Percentiles rank a stretch among this genome's conserved stretches.
Evolutionary conservation across 2,113 vertebrate genomes (phyloP).

Genomic region (Tachuris rubrigastra): DNA sequence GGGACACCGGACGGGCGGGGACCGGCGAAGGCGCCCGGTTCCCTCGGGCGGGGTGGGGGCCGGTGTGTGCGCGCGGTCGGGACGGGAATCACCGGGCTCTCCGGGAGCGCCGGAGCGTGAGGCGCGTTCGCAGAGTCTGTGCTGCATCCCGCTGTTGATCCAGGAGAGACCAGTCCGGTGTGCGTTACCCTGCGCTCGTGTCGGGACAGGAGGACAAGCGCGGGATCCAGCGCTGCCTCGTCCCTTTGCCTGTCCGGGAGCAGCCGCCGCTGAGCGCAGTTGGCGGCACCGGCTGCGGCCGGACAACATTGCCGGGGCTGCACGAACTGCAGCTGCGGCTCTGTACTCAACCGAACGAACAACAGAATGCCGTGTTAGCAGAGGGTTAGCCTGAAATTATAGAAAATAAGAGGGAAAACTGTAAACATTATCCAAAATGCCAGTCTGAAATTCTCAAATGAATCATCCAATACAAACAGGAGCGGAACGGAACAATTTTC

Average conservation of each 20-base stretch:
- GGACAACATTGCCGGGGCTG: neutral
- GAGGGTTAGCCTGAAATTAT: neutral
- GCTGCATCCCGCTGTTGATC: rapidly evolving
- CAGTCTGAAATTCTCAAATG: neutral
- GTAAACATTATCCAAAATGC: neutral
- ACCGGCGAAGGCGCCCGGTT: neutral
- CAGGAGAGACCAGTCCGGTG: neutral
- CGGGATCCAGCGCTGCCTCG: neutral
- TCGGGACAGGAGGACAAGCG: neutral
- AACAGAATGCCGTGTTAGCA: neutral
- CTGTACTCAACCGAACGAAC: neutral
- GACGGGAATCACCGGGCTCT: rapidly evolving
- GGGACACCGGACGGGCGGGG: neutral
- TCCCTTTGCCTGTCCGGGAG: neutral
- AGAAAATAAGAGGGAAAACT: neutral
- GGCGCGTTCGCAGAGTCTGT: rapidly evolving
- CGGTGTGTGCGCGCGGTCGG: neutral
- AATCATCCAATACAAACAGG: constrained; percentile 29
- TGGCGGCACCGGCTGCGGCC: neutral
- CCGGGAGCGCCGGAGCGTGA: rapidly evolving
- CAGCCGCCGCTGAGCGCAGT: neutral
- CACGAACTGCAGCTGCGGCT: neutral
- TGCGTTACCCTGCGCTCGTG: rapidly evolving
- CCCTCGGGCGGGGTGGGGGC: neutral
- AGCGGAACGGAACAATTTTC: constrained; percentile 13